Base-by-base conservation (phyloP, 2,888 invertebrate genomes). In the Chrysolina americana region DNA sequence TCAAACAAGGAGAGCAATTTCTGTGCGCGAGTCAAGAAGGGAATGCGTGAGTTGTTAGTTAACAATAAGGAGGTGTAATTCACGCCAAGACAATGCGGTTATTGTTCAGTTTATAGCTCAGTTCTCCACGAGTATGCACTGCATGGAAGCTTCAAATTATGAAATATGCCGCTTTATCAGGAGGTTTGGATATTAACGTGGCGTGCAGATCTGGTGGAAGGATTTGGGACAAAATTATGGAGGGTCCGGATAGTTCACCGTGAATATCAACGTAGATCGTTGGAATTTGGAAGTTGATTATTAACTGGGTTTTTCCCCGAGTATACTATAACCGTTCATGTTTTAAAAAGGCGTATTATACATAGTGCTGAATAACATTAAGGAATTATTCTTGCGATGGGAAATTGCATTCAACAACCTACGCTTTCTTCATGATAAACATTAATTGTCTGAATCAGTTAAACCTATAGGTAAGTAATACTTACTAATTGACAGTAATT, bases 21-120 rank as follows among this genome's bases (percentile, higher is more conserved):
- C 53, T 11, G 53, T 53, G 21, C 4, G 53, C 78, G 80, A 76
- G 74, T 78, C 80, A 80, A 75, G 75, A 76, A 74, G 80, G 77
- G 53, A 53, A 80, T 76, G 82, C 80, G 81, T 81, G 79, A 79
- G 80, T 78, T 76, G 82, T 81, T 82, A 80, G 80, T 78, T 78
- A 79, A 82, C 82, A 82, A 82, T 82, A 82, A 82, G 81, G 80
- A 78, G 79, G 74, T 76, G 81, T 81, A 82, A 81, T 82, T 82
- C 80, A 80, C 81, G 77, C 80, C 79, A 76, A 79, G 77, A 83
- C 82, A 81, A 81, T 80, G 53, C 68, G 28, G 28, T 53, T 53
- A 68, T 68, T 68, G 68, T 68, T 68, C 53, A 75, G 75, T 53
- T 53, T 53, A 53, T 53, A 53, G 53, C 53, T 23, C 19, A 53